A percentile compares a stretch with the other conserved stretches of the same genome.
phyloP scores from a whole-genome alignment of 2,113 vertebrate species.

The Promerops cafer region DNA sequence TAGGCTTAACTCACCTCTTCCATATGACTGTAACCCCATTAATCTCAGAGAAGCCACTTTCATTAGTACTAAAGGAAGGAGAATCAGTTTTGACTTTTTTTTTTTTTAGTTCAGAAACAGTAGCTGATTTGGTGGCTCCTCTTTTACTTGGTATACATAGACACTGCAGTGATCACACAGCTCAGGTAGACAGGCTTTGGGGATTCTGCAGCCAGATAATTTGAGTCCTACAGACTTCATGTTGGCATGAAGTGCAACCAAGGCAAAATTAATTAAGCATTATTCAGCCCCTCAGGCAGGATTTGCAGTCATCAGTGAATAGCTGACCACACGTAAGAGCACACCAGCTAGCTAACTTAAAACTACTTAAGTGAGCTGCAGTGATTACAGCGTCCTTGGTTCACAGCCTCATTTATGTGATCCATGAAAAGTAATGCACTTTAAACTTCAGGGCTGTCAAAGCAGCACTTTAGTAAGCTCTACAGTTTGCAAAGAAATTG shows the following conservation, averaged over 20 bases:
- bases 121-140: neutral
- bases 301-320: neutral
- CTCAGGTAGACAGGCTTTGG: neutral
- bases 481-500: neutral
- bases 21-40: neutral
- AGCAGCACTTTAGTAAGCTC: neutral
- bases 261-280: neutral
- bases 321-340: neutral
- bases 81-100: neutral
- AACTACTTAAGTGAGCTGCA: neutral
- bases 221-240: neutral
- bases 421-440: neutral
- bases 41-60: neutral
- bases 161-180: neutral
- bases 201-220: neutral
- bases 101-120: neutral
- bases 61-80: neutral
- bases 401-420: neutral
- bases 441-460: neutral
- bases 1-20: constrained; percentile 38
- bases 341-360: neutral
- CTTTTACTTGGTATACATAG: neutral
- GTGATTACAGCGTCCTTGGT: neutral
- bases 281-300: neutral
- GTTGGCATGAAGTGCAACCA: neutral